phyloP scores from a whole-genome alignment of 2,888 invertebrate species.

The Pyrochroa serraticornis region DNA sequence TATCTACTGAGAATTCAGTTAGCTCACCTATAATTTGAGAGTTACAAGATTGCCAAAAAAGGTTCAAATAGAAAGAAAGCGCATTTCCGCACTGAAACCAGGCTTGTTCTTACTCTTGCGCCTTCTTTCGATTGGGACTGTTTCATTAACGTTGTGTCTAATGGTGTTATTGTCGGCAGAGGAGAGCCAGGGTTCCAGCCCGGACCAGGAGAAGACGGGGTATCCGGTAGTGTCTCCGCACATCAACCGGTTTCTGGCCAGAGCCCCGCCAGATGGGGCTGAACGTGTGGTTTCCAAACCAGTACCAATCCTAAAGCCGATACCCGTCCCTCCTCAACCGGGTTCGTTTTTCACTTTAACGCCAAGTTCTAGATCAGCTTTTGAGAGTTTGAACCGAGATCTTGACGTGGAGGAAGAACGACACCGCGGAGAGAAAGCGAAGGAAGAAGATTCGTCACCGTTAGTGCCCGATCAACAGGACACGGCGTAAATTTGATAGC shows the following conservation, averaged over 20 bases:
- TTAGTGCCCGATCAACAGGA: slow-evolving; percentile 50
- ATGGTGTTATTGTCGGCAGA: slow-evolving; percentile 58
- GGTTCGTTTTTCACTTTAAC: slow-evolving; percentile 73
- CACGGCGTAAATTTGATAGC: slow-evolving; percentile 31
- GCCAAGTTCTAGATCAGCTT: slow-evolving; percentile 81
- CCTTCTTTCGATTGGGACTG: slow-evolving; percentile 7
- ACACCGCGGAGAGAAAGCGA: slow-evolving; percentile 61
- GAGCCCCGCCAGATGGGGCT: slow-evolving; percentile 90
- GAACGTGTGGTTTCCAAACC: slow-evolving; percentile 80
- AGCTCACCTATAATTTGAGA: no score
- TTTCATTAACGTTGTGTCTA: slow-evolving; percentile 15
- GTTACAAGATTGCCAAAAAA: no score
- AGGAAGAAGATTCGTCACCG: slow-evolving; percentile 52
- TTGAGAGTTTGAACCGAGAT: slow-evolving; percentile 70
- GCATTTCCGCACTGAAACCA: no score
- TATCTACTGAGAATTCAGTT: no score
- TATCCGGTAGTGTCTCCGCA: slow-evolving; percentile 67
- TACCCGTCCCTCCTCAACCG: slow-evolving; percentile 60
- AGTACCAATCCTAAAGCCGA: slow-evolving; percentile 24
- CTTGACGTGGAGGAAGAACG: slow-evolving; percentile 20
- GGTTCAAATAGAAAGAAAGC: no score
- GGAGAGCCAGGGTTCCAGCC: slow-evolving; percentile 78
- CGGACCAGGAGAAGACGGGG: slow-evolving; percentile 70
- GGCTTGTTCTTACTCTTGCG: no score
- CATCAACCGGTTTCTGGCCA: slow-evolving; percentile 82